Evolutionary conservation across 1,140 invertebrate genomes (phyloP).

Genomic region (Scaptomyza pallida): DNA sequence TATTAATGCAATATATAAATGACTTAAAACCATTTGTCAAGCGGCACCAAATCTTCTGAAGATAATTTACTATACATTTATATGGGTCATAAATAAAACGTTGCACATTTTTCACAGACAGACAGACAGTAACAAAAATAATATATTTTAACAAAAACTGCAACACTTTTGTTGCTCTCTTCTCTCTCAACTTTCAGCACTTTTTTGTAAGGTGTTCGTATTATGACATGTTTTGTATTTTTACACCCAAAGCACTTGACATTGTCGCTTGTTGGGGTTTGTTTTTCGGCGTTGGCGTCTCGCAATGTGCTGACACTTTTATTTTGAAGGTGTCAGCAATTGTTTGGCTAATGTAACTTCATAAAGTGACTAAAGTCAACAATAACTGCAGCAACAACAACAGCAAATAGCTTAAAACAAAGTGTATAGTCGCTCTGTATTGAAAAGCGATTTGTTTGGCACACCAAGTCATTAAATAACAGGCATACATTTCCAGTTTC

Average conservation of each 20-base stretch:
- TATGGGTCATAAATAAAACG: conserved; percentile 7
- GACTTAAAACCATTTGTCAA: background rate
- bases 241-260: conserved; percentile 48
- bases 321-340: conserved; percentile 55
- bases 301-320: conserved; percentile 30
- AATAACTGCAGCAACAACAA: conserved; percentile 12
- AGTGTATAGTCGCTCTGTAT: conserved; percentile 16
- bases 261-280: conserved; percentile 38
- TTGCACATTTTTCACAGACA: conserved; percentile 8
- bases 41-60: background rate
- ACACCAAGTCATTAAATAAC: conserved; percentile 23
- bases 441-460: conserved; percentile 31
- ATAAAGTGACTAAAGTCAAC: conserved; percentile 34
- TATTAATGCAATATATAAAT: background rate
- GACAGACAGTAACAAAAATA: background rate
- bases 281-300: conserved; percentile 32
- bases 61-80: conserved; percentile 6
- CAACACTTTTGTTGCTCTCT: background rate
- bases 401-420: conserved; percentile 30
- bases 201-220: conserved; percentile 15
- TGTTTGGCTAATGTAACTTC: conserved; percentile 58
- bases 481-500: conserved; percentile 60
- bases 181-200: conserved; percentile 11
- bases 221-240: conserved; percentile 22
- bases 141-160: background rate